Conservation (phyloP, 1,140 invertebrate genomes). For the Drosophila ficusphila region DNA sequence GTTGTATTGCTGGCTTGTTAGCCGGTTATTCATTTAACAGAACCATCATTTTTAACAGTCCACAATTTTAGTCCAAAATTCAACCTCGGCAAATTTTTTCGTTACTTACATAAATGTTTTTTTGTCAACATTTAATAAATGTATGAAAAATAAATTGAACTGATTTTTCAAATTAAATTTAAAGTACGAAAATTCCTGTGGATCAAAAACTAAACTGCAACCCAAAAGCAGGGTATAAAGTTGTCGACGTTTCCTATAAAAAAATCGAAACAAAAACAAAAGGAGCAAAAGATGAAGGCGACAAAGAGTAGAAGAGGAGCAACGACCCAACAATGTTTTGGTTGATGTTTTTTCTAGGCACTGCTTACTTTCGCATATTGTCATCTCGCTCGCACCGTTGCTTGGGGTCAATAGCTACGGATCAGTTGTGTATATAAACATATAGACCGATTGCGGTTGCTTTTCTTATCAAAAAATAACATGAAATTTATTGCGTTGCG, state of each 20-base stretch:
- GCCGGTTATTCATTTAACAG: too few relatives aligned
- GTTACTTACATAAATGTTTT: too few relatives aligned
- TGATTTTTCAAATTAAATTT: too few relatives aligned
- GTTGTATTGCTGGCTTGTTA: neutral
- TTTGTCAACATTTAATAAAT: too few relatives aligned
- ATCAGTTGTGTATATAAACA: conserved; percentile 7
- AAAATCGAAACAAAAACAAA: conserved; percentile 9
- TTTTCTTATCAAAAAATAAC: conserved; percentile 69
- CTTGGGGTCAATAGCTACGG: conserved; percentile 47
- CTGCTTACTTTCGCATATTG: neutral
- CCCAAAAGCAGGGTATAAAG: neutral
- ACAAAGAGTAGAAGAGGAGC: conserved; percentile 30
- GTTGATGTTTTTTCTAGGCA: conserved; percentile 16
- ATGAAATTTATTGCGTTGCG: conserved; percentile 70
- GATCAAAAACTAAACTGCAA: too few relatives aligned
- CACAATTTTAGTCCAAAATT: too few relatives aligned
- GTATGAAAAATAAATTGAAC: too few relatives aligned
- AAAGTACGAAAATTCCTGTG: too few relatives aligned
- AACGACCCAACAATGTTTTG: conserved; percentile 20
- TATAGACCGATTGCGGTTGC: conserved; percentile 21
- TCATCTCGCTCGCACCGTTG: neutral
- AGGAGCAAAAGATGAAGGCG: conserved; percentile 3
- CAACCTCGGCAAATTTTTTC: too few relatives aligned
- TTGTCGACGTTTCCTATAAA: neutral
- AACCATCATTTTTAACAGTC: too few relatives aligned